Base-by-base conservation (phyloP, 2,888 invertebrate species). In the Epinotia brunnichana region DNA sequence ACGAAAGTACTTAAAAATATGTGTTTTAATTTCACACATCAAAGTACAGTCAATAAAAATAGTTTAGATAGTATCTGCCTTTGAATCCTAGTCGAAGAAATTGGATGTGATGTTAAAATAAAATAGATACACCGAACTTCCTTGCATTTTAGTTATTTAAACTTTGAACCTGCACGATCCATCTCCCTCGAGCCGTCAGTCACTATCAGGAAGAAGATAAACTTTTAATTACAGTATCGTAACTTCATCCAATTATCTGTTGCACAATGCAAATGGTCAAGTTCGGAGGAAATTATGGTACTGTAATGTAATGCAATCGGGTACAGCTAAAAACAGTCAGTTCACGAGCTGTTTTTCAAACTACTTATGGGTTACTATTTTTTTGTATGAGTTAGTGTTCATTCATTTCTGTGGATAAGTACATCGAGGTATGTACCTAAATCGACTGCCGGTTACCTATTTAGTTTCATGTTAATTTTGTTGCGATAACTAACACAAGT, bases 251-350 rank as follows among this genome's bases (percentile, higher is more conserved):
- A 63, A 63, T 73, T 73, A 69, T 13, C 17, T 59, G 51, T 73
- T 73, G 68, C 72, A 68, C 41, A 73, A 73, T 68, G 62, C 35
- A 68, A 73, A 63, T 63, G 51, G 41, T 69, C 63, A 73, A 72
- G 56, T 62, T 73, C 53, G 57, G 21, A 62, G 35, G 56, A 63
- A 69, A 69, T 73, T 39, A 48, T 62, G 48, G 66, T 67, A 68
- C 62, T 62, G 62, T 72, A 72, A 68, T 62, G 67, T 72, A 72
- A 68, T 69, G 63, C 59, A 57, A 5, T 17, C 17, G 3, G 29
- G 35, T 21, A 17, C 19, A 63, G 57, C 62, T 63, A 0, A 69
- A 10, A 63, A 73, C 41, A 21, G 73, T 63, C 29, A 17, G 73
- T 73, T 3, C 69, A 71, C 11, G 35, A 9, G 35, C 35, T 1